Evolutionary conservation across 2,797 vertebrate genomes (phyloP), one percentile per base, ranked within the genome.

Genomic region (Cossypha niveicapilla): DNA sequence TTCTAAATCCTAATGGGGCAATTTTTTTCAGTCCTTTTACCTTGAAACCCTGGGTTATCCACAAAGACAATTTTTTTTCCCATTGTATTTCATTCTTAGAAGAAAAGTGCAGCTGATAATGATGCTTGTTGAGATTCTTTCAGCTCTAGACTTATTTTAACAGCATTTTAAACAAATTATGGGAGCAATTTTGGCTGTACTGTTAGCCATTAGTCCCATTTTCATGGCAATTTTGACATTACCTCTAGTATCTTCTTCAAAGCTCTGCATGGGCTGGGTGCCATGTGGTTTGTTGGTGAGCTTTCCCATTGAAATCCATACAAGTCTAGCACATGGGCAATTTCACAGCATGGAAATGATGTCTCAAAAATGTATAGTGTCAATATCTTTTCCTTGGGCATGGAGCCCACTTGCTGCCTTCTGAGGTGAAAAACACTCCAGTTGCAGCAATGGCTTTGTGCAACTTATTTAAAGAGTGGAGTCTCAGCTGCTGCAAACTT

Each of bases 261-360:
- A 95, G 85, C 42, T 91, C 51, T 81, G 22, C 34, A 47, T 27
- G 42, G 79, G 70, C 79, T 78, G 28, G 23, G 13, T 86, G 58
- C 87, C 56, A 47, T 67, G 72, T 54, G 37, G 54, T 88, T 90
- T 87, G 41, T 60, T 7, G 22, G 48, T 83, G 86, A 91, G 87
- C 53, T 71, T 95, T 90, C 58, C 73, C 68, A 74, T 10, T 91
- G 75, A 94, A 96, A 95, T 88, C 92, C n/a, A 0, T 57, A 66
- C 42, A 77, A 92, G 95, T 90, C 93, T 94, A 86, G 82, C 89
- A 93, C 91, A 80, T 50, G 58, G 76, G 73, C 42, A 72, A 70
- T 92, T 94, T 94, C 62, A 83, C 91, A 92, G 57, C 74, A 86
- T 88, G 79, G 68, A 94, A 93, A 80, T 81, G 13, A 75, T 75